Conservation (phyloP, 2,113 vertebrate species). For the Trinectes maculatus region DNA sequence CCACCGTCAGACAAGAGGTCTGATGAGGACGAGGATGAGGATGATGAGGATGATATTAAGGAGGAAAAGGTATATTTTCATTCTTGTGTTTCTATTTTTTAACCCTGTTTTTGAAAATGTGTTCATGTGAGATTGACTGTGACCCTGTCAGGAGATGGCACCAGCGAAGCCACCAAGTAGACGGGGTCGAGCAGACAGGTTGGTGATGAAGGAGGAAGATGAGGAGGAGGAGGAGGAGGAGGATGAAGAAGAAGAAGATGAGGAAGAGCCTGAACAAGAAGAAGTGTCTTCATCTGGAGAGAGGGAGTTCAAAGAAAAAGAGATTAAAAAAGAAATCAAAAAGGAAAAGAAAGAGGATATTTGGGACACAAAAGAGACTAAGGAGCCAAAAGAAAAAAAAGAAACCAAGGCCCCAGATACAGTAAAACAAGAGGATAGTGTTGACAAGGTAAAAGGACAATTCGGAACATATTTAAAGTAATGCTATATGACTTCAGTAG, state of each 20-base stretch:
- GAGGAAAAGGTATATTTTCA: conserved; percentile 72
- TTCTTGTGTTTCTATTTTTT: neutral
- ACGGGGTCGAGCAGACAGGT: conserved; percentile 85
- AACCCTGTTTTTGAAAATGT: neutral
- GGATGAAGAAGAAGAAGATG: conserved; percentile 71
- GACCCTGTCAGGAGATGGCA: conserved; percentile 79
- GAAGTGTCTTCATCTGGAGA: conserved; percentile 83
- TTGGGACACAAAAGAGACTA: conserved; percentile 89
- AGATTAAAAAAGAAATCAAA: conserved; percentile 87
- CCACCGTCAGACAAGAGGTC: conserved; percentile 90
- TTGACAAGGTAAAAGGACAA: conserved; percentile 83
- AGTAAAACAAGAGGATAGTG: conserved; percentile 85
- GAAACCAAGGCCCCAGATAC: conserved; percentile 86
- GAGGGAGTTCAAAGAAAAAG: conserved; percentile 83
- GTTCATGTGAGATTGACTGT: conserved; percentile 22
- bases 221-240: conserved; percentile 77
- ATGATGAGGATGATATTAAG: conserved; percentile 87
- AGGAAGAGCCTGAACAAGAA: conserved; percentile 80
- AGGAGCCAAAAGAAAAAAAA: conserved; percentile 89
- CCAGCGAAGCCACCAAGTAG: conserved; percentile 84
- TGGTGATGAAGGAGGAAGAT: conserved; percentile 71
- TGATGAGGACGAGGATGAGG: conserved; percentile 88
- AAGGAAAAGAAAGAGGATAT: conserved; percentile 88
- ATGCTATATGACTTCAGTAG: too few relatives aligned
- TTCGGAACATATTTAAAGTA: neutral